These are phyloP conservation scores for Mallotus villosus DNA, from an alignment of 2,797 vertebrate genomes.

Conservation along the genomic window DNA sequence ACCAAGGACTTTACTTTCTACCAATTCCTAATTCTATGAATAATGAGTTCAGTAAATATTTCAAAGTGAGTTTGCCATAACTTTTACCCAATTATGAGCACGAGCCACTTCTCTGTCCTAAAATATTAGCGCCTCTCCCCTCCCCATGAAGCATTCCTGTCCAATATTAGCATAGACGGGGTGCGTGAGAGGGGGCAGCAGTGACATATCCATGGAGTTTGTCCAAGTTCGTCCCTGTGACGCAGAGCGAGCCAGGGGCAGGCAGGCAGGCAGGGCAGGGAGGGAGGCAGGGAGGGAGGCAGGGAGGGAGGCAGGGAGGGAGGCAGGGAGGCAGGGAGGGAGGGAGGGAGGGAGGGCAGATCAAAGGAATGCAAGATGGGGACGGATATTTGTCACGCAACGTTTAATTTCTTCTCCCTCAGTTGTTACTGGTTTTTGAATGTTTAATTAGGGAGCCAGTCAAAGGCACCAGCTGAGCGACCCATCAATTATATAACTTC, in stretches of 20 bases:
- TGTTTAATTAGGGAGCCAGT: slow-evolving; percentile 42
- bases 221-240: not conserved
- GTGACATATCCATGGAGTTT: too few species aligned
- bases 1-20: too few species aligned
- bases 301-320: slow-evolving; percentile 3
- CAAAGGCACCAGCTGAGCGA: slow-evolving; percentile 26
- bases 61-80: too few species aligned
- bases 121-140: too few species aligned
- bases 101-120: too few species aligned
- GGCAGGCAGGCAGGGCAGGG: not conserved
- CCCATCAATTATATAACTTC: slow-evolving; percentile 36
- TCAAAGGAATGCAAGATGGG: slow-evolving; percentile 36
- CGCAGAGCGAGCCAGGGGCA: slow-evolving; percentile 5
- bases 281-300: not conserved
- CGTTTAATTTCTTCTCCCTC: not conserved
- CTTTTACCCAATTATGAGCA: too few species aligned
- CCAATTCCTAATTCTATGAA: too few species aligned
- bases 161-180: too few species aligned
- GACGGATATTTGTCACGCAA: slow-evolving; percentile 26
- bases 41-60: too few species aligned
- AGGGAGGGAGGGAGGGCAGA: slow-evolving; percentile 9
- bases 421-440: slow-evolving; percentile 13
- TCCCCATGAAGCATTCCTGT: too few species aligned
- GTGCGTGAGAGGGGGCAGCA: too few species aligned
- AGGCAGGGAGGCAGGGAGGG: not conserved